These are phyloP conservation scores for Melinaea marsaeus DNA, from an alignment of 2,888 invertebrate genomes.

Conservation along the genomic window DNA sequence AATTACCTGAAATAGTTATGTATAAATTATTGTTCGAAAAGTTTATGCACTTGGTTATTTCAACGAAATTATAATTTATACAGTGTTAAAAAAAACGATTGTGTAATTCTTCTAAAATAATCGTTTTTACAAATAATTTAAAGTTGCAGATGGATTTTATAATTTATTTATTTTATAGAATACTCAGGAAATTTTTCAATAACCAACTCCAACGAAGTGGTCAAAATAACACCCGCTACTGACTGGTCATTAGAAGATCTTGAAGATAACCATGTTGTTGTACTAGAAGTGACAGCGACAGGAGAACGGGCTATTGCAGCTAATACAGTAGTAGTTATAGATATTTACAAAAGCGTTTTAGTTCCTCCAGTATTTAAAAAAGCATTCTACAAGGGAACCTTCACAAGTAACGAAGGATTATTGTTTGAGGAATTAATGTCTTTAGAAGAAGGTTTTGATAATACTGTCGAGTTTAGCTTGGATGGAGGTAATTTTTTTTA, in stretches of 20 bases:
- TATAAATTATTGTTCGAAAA: too few species aligned
- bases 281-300: slow-evolving; percentile 53
- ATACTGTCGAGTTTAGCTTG: slow-evolving; percentile 8
- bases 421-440: slow-evolving; percentile 41
- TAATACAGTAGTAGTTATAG: slow-evolving; percentile 45
- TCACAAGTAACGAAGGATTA: slow-evolving; percentile 38
- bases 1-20: too few species aligned
- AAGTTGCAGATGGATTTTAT: not conserved
- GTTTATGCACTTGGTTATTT: too few species aligned
- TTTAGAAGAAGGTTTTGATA: slow-evolving; percentile 34
- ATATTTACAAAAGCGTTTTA: slow-evolving; percentile 37
- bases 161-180: not conserved
- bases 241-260: slow-evolving; percentile 39
- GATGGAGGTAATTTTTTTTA: slow-evolving; percentile 22
- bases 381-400: slow-evolving; percentile 47
- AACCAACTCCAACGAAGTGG: slow-evolving; percentile 33
- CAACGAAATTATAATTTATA: too few species aligned
- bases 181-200: slow-evolving; percentile 37
- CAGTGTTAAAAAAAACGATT: too few species aligned
- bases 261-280: slow-evolving; percentile 41
- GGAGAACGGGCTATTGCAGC: slow-evolving; percentile 48
- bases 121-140: too few species aligned
- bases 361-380: slow-evolving; percentile 42
- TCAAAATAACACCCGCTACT: slow-evolving; percentile 37
- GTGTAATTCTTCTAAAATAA: too few species aligned